Base-by-base conservation (phyloP, 1,140 invertebrate genomes). In the Drosophila kepulauana region DNA sequence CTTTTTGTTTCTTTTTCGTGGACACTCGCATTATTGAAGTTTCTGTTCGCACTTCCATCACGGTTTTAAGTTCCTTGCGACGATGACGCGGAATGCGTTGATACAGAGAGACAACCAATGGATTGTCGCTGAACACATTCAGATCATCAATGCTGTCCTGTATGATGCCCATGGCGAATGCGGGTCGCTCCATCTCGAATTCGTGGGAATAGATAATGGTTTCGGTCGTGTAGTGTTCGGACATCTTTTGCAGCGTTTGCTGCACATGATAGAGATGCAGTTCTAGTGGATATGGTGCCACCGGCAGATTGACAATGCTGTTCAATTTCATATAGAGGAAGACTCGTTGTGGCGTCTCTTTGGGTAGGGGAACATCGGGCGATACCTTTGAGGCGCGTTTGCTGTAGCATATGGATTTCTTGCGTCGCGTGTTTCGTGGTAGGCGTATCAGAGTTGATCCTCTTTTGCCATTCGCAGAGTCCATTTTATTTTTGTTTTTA, bases 241-340 rank as follows among this genome's bases (percentile, higher is more conserved):
- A 71, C 74, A 91, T 79, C 49, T 85, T 91, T 28, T 88, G 85
- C 16, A 91, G 57, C 2, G 84, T 73, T 2, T 88, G 78, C 13
- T 89, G 89, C 0, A 54, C 56, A 6, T 91, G 89, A 52, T 77
- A 78, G 6, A 91, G 30, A 38, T 91, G 89, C 57, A 91, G 43
- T 33, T 91, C 89, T 25, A 91, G 28, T 3, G 74, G 74, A 64
- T 90, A 49, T 0, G 64, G 13, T 0, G 38, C 59, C 3, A 73
- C 43, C 0, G 89, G 89, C 41, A 91, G 38, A n/a, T 81, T 71
- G 5, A 5, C 1, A 8, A 91, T 54, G 1, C 59, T 56, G 20
- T 86, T 86, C 13, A 91, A 58, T 28, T 91, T 85, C 28, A 91
- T 78, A 13, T 91, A 91, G 13, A 91, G 79, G 20, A 73, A 91